phyloP scores from a whole-genome alignment of 2,888 invertebrate genomes.

The Cotesia congregata region DNA sequence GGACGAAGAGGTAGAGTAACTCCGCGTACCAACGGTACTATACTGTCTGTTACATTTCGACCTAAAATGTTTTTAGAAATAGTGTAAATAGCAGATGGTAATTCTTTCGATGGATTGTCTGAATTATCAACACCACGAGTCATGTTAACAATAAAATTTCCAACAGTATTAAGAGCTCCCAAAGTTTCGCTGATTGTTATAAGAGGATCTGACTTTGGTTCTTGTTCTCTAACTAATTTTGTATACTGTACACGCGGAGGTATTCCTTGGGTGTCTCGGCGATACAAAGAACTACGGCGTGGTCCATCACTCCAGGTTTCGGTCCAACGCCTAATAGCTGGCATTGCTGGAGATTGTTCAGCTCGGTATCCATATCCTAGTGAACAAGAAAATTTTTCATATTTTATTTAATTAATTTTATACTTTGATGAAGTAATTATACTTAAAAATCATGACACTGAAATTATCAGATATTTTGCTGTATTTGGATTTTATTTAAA shows the following conservation, averaged over 20 bases:
- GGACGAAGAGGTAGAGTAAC: slow-evolving; percentile 66
- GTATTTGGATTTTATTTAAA: not conserved
- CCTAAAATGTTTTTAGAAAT: slow-evolving; percentile 85
- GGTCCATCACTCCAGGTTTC: slow-evolving; percentile 56
- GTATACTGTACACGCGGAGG: slow-evolving; percentile 57
- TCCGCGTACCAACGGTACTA: slow-evolving; percentile 80
- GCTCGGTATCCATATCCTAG: slow-evolving; percentile 50
- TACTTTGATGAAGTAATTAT: too few relatives aligned
- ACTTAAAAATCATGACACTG: too few relatives aligned
- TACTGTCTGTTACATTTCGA: slow-evolving; percentile 84
- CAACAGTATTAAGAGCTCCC: slow-evolving; percentile 89
- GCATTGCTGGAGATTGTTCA: slow-evolving; percentile 43
- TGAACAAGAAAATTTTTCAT: too few relatives aligned
- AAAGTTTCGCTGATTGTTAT: slow-evolving; percentile 75
- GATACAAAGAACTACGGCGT: slow-evolving; percentile 52
- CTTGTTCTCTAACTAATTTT: slow-evolving; percentile 45
- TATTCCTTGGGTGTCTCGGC: slow-evolving; percentile 58
- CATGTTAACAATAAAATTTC: slow-evolving; percentile 87
- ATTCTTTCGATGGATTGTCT: slow-evolving; percentile 71
- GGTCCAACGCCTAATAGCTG: slow-evolving; percentile 55
- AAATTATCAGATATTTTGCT: too few relatives aligned
- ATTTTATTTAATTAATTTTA: too few relatives aligned
- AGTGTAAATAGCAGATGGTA: slow-evolving; percentile 84
- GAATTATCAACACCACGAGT: slow-evolving; percentile 72
- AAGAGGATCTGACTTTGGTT: slow-evolving; percentile 65